These are phyloP conservation scores for Pyxicephalus adspersus DNA, from an alignment of 2,113 vertebrate species.

Conservation along the genomic window DNA sequence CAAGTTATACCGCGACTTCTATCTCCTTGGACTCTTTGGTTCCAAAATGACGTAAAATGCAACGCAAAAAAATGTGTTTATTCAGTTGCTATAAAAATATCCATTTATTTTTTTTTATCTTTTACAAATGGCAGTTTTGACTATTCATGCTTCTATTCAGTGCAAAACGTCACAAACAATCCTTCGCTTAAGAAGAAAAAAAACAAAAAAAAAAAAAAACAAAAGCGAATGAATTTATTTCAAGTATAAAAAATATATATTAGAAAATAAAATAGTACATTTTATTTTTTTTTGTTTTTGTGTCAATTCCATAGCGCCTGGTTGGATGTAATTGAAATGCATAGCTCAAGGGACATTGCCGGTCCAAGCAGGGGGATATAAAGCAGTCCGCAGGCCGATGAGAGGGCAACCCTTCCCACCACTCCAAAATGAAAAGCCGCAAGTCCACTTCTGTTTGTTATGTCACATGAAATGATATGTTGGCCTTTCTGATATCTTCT, in stretches of 20 bases:
- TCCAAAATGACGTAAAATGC: constrained; percentile 93
- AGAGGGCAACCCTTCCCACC: neutral
- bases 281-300: constrained; percentile 60
- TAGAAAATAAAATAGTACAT: constrained; percentile 96
- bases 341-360: constrained; percentile 81
- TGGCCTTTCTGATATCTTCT: neutral
- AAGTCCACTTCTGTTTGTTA: neutral
- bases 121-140: constrained; percentile 95
- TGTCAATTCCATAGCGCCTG: constrained; percentile 85
- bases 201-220: constrained; percentile 91
- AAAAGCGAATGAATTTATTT: constrained; percentile 98
- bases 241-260: constrained; percentile 99
- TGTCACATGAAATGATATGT: neutral
- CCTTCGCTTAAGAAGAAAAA: constrained; percentile 84
- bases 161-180: constrained; percentile 98
- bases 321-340: constrained; percentile 95
- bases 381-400: too few species aligned
- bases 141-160: constrained; percentile 98
- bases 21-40: constrained; percentile 98
- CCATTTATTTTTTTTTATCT: constrained; percentile 78
- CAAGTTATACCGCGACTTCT: constrained; percentile 87
- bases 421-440: too few species aligned
- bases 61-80: constrained; percentile 73
- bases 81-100: constrained; percentile 98
- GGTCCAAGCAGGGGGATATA: too few species aligned